phyloP scores from a whole-genome alignment of 2,888 invertebrate species.

The Ellobium chinense region DNA sequence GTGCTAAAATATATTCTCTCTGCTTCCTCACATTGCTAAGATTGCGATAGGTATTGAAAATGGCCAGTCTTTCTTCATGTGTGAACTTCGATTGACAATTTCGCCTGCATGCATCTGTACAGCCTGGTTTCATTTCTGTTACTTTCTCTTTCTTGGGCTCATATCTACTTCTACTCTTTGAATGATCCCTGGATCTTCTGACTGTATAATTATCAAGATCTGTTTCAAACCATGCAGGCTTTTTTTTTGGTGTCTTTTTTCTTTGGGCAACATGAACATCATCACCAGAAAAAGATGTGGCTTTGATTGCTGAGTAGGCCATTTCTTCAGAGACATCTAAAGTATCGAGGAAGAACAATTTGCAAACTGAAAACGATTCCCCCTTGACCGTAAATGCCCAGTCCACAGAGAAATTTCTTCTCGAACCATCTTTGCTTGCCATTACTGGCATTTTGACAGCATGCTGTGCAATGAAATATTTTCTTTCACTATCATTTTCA shows the following conservation, averaged over 20 bases:
- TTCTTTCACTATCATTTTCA: background rate
- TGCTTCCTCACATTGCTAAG: conserved; percentile 18
- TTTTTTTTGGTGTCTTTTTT: background rate
- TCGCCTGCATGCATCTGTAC: conserved; percentile 6
- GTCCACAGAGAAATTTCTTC: conserved; percentile 31
- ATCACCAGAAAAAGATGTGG: background rate
- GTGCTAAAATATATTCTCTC: conserved; percentile 2
- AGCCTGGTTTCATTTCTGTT: conserved; percentile 15
- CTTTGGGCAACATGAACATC: background rate
- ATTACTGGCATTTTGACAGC: conserved; percentile 17
- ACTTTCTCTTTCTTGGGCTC: background rate
- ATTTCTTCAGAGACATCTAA: conserved; percentile 14
- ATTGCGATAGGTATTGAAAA: conserved; percentile 20
- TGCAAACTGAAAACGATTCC: conserved; percentile 20
- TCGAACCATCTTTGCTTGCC: background rate
- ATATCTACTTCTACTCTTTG: background rate
- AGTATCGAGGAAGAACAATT: conserved; percentile 20
- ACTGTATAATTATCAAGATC: conserved; percentile 17
- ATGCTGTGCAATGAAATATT: conserved; percentile 8
- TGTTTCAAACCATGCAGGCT: conserved; percentile 18
- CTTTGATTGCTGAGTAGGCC: conserved; percentile 25
- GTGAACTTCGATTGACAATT: conserved; percentile 23
- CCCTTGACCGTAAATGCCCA: conserved; percentile 11
- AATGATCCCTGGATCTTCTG: background rate
- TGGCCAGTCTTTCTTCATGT: background rate